A percentile compares a stretch with the other conserved stretches of the same genome.
These are phyloP conservation scores for Drosophila santomea DNA, from an alignment of 1,140 invertebrate species.

Conservation along the genomic window DNA sequence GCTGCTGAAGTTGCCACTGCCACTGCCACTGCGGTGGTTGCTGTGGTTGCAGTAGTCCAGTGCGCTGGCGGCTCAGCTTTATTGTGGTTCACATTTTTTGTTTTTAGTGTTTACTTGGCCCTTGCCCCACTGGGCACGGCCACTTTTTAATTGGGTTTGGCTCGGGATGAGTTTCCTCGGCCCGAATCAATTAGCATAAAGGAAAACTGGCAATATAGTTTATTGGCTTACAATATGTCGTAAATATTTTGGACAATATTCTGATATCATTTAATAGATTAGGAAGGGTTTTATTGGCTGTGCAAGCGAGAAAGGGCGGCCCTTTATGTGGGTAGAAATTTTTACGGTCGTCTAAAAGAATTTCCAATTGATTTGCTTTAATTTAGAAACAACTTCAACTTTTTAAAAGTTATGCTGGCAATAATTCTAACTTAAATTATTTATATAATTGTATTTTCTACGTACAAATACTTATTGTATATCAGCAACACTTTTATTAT, in stretches of 20 bases:
- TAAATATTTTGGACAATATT: constrained; percentile 4
- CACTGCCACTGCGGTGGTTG: constrained; percentile 32
- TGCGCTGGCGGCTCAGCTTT: constrained; percentile 53
- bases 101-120: constrained; percentile 44
- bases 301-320: background rate
- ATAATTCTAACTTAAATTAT: too few species aligned
- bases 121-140: constrained; percentile 53
- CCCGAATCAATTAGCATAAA: constrained; percentile 38
- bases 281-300: background rate
- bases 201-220: constrained; percentile 29
- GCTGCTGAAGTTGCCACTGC: constrained; percentile 34
- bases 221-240: constrained; percentile 33
- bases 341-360: background rate
- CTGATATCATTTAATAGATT: background rate
- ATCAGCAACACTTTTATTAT: too few species aligned
- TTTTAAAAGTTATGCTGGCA: too few species aligned
- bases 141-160: constrained; percentile 61
- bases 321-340: background rate
- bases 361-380: background rate
- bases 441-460: too few species aligned
- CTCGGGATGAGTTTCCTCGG: constrained; percentile 16
- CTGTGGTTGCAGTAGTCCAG: constrained; percentile 33
- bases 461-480: too few species aligned
- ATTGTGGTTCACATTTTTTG: constrained; percentile 62
- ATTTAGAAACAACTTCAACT: background rate